phyloP scores from a whole-genome alignment of 1,140 invertebrate species.

The Lordiphosa clarofinis region DNA sequence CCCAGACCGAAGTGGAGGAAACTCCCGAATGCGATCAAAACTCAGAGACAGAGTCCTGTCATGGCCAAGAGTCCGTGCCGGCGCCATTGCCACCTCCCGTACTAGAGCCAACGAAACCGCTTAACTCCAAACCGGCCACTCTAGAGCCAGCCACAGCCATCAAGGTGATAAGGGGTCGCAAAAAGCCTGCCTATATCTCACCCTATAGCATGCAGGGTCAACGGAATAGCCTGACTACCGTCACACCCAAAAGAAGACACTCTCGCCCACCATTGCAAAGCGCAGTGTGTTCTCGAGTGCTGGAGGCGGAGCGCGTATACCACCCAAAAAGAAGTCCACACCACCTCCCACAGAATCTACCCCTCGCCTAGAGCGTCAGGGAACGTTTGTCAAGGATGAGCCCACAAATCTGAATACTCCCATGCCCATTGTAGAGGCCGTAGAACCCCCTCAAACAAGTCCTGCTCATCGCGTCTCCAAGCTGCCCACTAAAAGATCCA shows the following conservation, averaged over 20 bases:
- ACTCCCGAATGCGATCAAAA: constrained; percentile 80
- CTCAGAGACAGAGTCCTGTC: constrained; percentile 80
- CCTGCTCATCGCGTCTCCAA: constrained; percentile 79
- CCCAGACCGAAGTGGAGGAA: constrained; percentile 63
- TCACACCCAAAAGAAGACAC: constrained; percentile 46
- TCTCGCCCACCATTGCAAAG: constrained; percentile 62
- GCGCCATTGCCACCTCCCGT: background rate
- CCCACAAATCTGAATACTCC: constrained; percentile 79
- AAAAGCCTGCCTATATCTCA: constrained; percentile 86
- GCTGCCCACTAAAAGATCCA: constrained; percentile 63
- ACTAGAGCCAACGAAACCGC: constrained; percentile 1
- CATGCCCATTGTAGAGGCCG: constrained; percentile 80
- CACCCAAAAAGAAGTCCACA: constrained; percentile 43
- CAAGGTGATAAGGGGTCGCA: constrained; percentile 88
- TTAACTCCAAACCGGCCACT: constrained; percentile 7
- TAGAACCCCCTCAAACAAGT: constrained; percentile 69
- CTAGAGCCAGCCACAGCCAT: constrained; percentile 64
- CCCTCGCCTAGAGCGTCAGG: constrained; percentile 86
- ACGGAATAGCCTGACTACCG: constrained; percentile 54
- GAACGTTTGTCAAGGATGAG: constrained; percentile 93
- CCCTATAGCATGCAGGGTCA: constrained; percentile 81
- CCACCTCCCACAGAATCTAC: constrained; percentile 6
- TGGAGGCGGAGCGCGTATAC: constrained; percentile 13
- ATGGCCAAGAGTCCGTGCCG: constrained; percentile 34
- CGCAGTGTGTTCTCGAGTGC: constrained; percentile 29